These are phyloP conservation scores for Tyto alba DNA, from an alignment of 2,113 vertebrate species.

Conservation along the genomic window DNA sequence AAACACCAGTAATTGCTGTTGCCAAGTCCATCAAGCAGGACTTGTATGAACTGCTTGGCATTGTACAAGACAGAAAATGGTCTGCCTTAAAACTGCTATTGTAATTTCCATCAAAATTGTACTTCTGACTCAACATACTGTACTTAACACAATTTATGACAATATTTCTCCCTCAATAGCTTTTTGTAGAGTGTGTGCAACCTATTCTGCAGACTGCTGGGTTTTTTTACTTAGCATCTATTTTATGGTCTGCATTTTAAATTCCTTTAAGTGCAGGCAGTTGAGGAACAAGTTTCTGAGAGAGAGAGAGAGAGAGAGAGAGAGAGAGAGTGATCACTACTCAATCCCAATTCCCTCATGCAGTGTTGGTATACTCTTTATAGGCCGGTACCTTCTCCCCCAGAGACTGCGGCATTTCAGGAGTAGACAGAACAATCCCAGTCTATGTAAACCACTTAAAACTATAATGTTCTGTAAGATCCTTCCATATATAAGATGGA, in stretches of 20 bases:
- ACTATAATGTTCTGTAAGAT: neutral
- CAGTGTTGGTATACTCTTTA: neutral
- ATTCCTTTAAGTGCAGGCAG: slow-evolving; percentile 51
- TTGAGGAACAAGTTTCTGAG: slow-evolving; percentile 36
- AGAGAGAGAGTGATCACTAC: neutral
- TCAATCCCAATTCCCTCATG: slow-evolving; percentile 35
- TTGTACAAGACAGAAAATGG: neutral
- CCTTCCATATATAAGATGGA: neutral
- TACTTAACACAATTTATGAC: slow-evolving; percentile 43
- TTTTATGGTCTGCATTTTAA: slow-evolving; percentile 57
- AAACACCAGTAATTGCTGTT: neutral
- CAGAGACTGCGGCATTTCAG: neutral
- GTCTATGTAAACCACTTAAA: neutral
- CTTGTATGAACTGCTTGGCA: neutral
- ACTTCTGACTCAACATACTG: neutral
- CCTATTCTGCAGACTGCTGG: slow-evolving; percentile 51
- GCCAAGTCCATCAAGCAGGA: neutral
- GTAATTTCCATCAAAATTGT: neutral
- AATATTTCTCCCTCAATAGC: slow-evolving; percentile 49
- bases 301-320: neutral
- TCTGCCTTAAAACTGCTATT: neutral
- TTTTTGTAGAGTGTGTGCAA: slow-evolving; percentile 26
- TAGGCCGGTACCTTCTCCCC: neutral
- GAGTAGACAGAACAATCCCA: neutral
- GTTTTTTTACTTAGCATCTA: slow-evolving; percentile 43